A percentile compares a stretch with the other conserved stretches of the same genome.
These are phyloP conservation scores for Oncopodura yosiiana DNA, from an alignment of 1,140 invertebrate species.

Conservation along the genomic window DNA sequence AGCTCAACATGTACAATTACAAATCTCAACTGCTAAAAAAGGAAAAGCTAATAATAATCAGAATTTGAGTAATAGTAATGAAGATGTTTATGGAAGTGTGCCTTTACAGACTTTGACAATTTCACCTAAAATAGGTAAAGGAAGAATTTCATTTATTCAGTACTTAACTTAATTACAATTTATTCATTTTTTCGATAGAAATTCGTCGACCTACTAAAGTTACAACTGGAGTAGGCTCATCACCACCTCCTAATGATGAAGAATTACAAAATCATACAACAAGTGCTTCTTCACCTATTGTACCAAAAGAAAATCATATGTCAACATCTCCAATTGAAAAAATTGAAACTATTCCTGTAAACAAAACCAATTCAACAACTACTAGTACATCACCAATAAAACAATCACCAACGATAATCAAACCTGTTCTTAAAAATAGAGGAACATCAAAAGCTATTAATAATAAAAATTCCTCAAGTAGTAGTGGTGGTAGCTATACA, in stretches of 20 bases:
- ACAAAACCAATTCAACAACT: no score
- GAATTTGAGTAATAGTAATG: constrained; percentile 22
- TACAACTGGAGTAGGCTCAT: constrained; percentile 50
- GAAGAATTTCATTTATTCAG: background rate
- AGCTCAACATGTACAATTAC: background rate
- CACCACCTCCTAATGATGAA: constrained; percentile 39
- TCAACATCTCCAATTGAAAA: background rate
- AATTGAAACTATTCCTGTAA: background rate
- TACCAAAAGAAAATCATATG: background rate
- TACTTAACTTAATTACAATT: no score
- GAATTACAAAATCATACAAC: background rate
- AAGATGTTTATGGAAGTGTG: constrained; percentile 32
- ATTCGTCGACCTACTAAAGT: constrained; percentile 35
- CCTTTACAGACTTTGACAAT: constrained; percentile 22
- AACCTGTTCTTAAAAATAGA: background rate
- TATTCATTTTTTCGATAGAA: background rate
- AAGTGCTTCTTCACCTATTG: background rate
- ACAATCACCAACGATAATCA: no score
- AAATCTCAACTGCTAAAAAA: background rate
- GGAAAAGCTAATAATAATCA: background rate
- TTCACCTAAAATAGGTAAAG: constrained; percentile 23
- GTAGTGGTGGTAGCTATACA: background rate
- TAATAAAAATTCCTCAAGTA: constrained; percentile 1
- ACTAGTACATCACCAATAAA: no score
- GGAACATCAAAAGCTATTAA: no score